Evolutionary conservation across 2,888 invertebrate genomes (phyloP), one percentile per base, ranked within the genome.

Genomic region (Nematopogon swammerdamellus): DNA sequence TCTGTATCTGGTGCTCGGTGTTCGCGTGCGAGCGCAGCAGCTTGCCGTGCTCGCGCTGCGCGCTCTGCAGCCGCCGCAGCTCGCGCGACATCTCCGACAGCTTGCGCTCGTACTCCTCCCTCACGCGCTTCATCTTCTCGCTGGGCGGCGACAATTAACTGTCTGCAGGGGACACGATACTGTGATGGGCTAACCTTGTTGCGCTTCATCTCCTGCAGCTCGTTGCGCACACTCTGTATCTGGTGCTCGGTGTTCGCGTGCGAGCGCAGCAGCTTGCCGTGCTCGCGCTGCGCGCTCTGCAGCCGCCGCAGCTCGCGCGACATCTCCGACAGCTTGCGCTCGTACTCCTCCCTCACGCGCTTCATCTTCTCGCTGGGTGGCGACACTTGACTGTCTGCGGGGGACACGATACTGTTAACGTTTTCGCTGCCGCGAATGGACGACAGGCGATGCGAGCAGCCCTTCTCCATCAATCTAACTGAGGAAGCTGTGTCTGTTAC

Each of bases 101-200:
- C 60, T 92, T 93, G 42, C 87, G 85, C 63, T 97, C 95, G 70
- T 95, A 98, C 59, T 97, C 94, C 20, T 92, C 91, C 56, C 89
- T 89, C 48, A 95, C 82, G 63, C 91, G 88, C 61, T 89, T 89
- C 6, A 90, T 81, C 63, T 88, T 89, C 54, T 90, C 90, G 42
- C 82, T 82, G 2, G 85, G 85, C 2, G 83, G 82, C 0, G 82
- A 77, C 8, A 82, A 67, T 54, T 84, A 84, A 36, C 36, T 36
- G n/a, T 36, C 36, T 36, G 36, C 3, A 14, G n/a, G 36, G 25
- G 25, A 25, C 25, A 25, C n/a, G n/a, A n/a, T n/a, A n/a, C n/a
- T n/a, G n/a, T n/a, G n/a, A n/a, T n/a, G n/a, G n/a, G n/a, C n/a
- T 25, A 47, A 89, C 93, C 77, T 95, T 95, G 1, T 87, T 85